Base-by-base conservation (phyloP, 1,140 invertebrate species). In the Calephelis virginiensis region DNA sequence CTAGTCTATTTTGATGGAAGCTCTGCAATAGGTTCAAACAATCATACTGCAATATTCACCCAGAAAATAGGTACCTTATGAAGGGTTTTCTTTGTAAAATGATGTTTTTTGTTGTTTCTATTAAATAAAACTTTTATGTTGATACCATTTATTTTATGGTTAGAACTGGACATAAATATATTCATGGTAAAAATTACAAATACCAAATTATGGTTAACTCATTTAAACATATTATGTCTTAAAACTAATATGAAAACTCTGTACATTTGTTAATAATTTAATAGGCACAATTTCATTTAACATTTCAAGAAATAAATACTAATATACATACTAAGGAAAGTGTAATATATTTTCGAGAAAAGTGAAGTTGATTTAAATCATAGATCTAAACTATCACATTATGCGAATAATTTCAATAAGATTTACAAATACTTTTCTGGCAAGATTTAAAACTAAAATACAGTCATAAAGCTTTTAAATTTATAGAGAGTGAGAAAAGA, bases 351-450 rank as follows among this genome's bases (percentile, higher is more conserved):
- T 56, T 56, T 17, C 14, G 28, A 17, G 14, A 56, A 56, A 11
- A 6, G 14, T 50, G 48, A 64, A 50, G 40, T 64, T 14, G 63
- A 64, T 64, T 64, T 64, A 64, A 45, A 53, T 76, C 82, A 72
- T 86, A 88, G 83, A 85, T 91, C 85, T 87, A 85, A 78, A 73
- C 79, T 89, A 89, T 89, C 86, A 90, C 85, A 87, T 83, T 75
- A 56, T 75, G 75, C 78, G 83, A 82, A 80, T 80, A 72, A 76
- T 80, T 78, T 84, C 81, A 74, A 73, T 78, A 83, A 80, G 75
- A 83, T 71, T 79, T 77, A 81, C 72, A 86, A 82, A 85, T 87
- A 89, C 77, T 87, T 89, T 75, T 88, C 82, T 91, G 89, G 89
- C 89, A 91, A 89, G 89, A 90, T 79, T 86, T 73, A 83, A 79